Conservation (phyloP, 2,888 invertebrate species). For the Pteria penguin region DNA sequence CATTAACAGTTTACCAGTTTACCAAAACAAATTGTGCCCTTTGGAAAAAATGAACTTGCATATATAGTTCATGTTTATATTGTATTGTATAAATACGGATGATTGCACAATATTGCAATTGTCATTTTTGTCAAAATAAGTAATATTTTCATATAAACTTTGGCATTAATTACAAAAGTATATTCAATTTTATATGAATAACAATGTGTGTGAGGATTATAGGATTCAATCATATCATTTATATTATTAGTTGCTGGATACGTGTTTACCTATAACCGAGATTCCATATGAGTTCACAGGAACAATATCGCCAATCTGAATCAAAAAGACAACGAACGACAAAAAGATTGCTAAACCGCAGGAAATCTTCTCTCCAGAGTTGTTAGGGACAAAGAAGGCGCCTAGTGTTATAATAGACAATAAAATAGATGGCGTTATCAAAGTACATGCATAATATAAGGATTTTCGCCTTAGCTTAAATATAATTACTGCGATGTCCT, state of each 20-base stretch:
- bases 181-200: too few relatives aligned
- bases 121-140: too few relatives aligned
- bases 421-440: slow-evolving; percentile 9
- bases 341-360: slow-evolving; percentile 22
- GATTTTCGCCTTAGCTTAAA: slow-evolving; percentile 3
- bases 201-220: too few relatives aligned
- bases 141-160: too few relatives aligned
- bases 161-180: too few relatives aligned
- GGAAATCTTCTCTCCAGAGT: slow-evolving; percentile 17
- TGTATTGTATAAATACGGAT: too few relatives aligned
- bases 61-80: too few relatives aligned
- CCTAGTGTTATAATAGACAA: slow-evolving; percentile 1
- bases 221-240: too few relatives aligned
- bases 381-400: slow-evolving; percentile 13
- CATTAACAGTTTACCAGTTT: too few relatives aligned
- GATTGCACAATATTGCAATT: too few relatives aligned
- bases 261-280: slow-evolving; percentile 3
- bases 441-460: slow-evolving; percentile 8
- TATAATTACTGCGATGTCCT: background rate
- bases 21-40: too few relatives aligned
- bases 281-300: slow-evolving; percentile 19
- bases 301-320: slow-evolving; percentile 14
- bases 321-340: slow-evolving; percentile 20
- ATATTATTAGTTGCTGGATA: background rate
- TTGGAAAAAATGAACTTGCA: too few relatives aligned